These are phyloP conservation scores for Prosapia bicincta DNA, from an alignment of 2,888 invertebrate genomes.

Conservation along the genomic window DNA sequence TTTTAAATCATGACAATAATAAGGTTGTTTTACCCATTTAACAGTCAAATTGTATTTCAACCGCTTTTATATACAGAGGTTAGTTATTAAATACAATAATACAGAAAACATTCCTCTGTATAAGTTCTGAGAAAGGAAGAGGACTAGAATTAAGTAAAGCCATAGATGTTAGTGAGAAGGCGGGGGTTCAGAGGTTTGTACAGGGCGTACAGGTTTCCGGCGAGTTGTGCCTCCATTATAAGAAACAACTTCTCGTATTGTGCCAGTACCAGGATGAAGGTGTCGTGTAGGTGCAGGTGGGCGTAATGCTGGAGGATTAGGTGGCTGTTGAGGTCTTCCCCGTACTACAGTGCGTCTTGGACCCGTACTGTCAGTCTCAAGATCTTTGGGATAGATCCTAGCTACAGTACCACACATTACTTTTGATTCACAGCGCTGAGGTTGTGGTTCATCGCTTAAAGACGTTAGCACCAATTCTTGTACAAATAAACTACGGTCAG, in stretches of 20 bases:
- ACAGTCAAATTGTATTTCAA: slow-evolving; percentile 22
- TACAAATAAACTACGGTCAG: slow-evolving; percentile 64
- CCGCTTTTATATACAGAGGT: slow-evolving; percentile 22
- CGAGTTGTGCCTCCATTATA: slow-evolving; percentile 47
- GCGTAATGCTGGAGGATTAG: slow-evolving; percentile 8
- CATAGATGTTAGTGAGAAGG: slow-evolving; percentile 49
- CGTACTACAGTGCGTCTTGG: slow-evolving; percentile 7
- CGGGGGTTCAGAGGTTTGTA: slow-evolving; percentile 50
- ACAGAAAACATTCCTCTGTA: slow-evolving; percentile 24
- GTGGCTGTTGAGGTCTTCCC: slow-evolving; percentile 20
- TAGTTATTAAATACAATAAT: slow-evolving; percentile 24
- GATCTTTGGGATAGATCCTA: slow-evolving; percentile 5
- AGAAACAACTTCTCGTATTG: slow-evolving; percentile 40
- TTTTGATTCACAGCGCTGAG: slow-evolving; percentile 13
- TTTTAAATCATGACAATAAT: slow-evolving; percentile 5
- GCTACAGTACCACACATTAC: slow-evolving; percentile 15
- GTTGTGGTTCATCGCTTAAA: slow-evolving; percentile 40
- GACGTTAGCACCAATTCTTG: slow-evolving; percentile 66
- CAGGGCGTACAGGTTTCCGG: slow-evolving; percentile 49
- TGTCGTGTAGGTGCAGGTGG: slow-evolving; percentile 10
- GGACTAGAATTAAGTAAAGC: slow-evolving; percentile 35
- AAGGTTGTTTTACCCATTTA: slow-evolving; percentile 11
- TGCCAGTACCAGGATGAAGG: slow-evolving; percentile 36
- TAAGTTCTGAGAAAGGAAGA: slow-evolving; percentile 20
- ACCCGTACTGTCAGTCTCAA: slow-evolving; percentile 14